A percentile compares a stretch with the other conserved stretches of the same genome.
Conservation (phyloP, 2,888 invertebrate species). For the Xestia sexstrigata region DNA sequence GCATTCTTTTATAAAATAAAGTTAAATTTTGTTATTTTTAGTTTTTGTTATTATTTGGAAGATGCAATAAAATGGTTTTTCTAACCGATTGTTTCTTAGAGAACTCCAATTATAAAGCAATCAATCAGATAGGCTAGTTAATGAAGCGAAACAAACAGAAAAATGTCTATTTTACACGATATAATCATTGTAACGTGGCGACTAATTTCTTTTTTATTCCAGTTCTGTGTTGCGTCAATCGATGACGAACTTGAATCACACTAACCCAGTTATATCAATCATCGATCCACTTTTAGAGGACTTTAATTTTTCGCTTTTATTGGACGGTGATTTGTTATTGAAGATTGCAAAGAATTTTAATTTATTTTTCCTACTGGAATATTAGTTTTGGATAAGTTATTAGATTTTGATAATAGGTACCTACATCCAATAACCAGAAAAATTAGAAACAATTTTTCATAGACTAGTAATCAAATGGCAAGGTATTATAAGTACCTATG, state of each 20-base stretch:
- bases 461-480: background rate
- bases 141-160: slow-evolving; percentile 53
- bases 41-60: background rate
- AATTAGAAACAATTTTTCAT: background rate
- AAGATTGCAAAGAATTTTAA: background rate
- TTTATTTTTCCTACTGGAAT: background rate
- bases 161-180: slow-evolving; percentile 57
- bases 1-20: slow-evolving; percentile 13
- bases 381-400: slow-evolving; percentile 16
- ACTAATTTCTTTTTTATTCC: slow-evolving; percentile 56
- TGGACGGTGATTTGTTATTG: background rate
- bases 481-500: background rate
- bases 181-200: slow-evolving; percentile 57
- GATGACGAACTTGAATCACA: slow-evolving; percentile 44
- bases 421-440: background rate
- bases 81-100: background rate
- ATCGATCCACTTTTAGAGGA: slow-evolving; percentile 33
- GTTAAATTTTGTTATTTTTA: background rate
- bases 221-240: slow-evolving; percentile 44
- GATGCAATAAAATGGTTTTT: slow-evolving; percentile 8
- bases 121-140: slow-evolving; percentile 54
- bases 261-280: slow-evolving; percentile 51
- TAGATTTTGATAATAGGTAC: background rate
- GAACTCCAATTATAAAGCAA: slow-evolving; percentile 40
- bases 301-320: slow-evolving; percentile 19